Conservation (phyloP, 1,140 invertebrate genomes). For the Subanguina moxae region DNA sequence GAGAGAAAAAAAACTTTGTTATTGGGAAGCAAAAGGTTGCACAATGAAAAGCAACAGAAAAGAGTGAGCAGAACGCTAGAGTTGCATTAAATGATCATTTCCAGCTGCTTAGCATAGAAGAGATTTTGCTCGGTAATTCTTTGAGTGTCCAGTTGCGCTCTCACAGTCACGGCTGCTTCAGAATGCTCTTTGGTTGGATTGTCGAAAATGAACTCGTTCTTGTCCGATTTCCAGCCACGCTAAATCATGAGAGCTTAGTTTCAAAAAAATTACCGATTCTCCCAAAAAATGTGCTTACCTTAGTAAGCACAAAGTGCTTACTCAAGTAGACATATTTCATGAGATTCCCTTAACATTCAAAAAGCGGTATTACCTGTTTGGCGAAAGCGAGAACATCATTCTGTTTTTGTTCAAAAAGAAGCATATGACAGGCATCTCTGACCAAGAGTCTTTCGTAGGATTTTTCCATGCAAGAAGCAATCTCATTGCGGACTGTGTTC, state of each 20-base stretch:
- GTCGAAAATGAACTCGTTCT: constrained; percentile 71
- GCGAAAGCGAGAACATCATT: constrained; percentile 75
- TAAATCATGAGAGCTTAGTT: neutral
- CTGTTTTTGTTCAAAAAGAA: constrained; percentile 74
- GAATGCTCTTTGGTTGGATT: constrained; percentile 59
- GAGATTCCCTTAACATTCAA: too few relatives aligned
- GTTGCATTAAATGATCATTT: constrained; percentile 87
- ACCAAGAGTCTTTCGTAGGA: constrained; percentile 85
- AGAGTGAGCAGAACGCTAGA: neutral
- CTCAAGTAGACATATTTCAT: too few relatives aligned
- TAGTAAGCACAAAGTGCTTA: too few relatives aligned
- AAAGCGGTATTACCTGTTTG: constrained; percentile 57
- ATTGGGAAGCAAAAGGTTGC: neutral
- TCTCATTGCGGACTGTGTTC: constrained; percentile 72
- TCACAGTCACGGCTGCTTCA: constrained; percentile 62
- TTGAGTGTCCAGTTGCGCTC: constrained; percentile 77
- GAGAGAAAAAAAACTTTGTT: neutral
- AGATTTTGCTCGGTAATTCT: constrained; percentile 86
- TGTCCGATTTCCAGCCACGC: constrained; percentile 72
- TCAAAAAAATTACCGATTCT: too few relatives aligned
- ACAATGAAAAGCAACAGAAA: too few relatives aligned
- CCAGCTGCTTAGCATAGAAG: constrained; percentile 92
- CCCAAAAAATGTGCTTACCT: too few relatives aligned
- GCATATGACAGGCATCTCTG: constrained; percentile 79
- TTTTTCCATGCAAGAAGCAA: constrained; percentile 90